A percentile compares a stretch with the other conserved stretches of the same genome.
Evolutionary conservation across 1,140 invertebrate species (phyloP).

Genomic region (Drosophila kepulauana): DNA sequence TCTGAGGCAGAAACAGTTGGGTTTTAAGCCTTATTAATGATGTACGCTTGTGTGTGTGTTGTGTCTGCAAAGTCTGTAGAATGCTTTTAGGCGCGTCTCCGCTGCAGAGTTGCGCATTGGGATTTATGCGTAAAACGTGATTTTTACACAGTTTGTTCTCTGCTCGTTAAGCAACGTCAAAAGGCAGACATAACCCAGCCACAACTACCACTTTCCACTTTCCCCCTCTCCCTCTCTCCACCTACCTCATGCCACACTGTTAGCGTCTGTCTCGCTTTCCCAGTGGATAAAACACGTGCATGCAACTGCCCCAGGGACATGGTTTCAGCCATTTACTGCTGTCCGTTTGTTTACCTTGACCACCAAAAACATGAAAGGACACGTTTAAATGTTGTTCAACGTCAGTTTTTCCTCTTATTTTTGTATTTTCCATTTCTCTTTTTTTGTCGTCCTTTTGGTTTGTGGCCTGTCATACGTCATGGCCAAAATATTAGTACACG

Average conservation of each 20-base stretch:
- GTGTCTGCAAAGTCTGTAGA: conserved; percentile 23
- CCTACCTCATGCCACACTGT: not conserved
- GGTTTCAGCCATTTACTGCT: conserved; percentile 11
- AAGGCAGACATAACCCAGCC: conserved; percentile 14
- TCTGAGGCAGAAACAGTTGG: conserved; percentile 1
- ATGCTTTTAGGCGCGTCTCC: conserved; percentile 34
- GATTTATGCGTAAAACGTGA: conserved; percentile 52
- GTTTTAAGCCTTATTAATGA: conserved; percentile 23
- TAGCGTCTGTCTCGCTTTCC: not conserved
- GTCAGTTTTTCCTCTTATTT: conserved; percentile 4
- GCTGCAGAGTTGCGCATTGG: conserved; percentile 31
- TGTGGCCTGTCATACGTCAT: conserved; percentile 37
- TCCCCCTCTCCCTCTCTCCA: no score
- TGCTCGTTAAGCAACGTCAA: conserved; percentile 8
- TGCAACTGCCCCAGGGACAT: conserved; percentile 25
- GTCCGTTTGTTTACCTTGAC: conserved; percentile 46
- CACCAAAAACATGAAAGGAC: conserved; percentile 45
- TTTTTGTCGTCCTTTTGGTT: not conserved
- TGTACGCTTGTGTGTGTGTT: not conserved
- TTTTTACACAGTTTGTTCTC: conserved; percentile 40
- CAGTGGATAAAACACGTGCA: conserved; percentile 29
- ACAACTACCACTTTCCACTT: conserved; percentile 4
- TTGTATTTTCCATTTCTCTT: not conserved
- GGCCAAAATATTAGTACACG: conserved; percentile 27
- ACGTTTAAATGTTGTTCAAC: conserved; percentile 48